Conservation (phyloP, 2,888 invertebrate species). For the Mellilla xanthometata region DNA sequence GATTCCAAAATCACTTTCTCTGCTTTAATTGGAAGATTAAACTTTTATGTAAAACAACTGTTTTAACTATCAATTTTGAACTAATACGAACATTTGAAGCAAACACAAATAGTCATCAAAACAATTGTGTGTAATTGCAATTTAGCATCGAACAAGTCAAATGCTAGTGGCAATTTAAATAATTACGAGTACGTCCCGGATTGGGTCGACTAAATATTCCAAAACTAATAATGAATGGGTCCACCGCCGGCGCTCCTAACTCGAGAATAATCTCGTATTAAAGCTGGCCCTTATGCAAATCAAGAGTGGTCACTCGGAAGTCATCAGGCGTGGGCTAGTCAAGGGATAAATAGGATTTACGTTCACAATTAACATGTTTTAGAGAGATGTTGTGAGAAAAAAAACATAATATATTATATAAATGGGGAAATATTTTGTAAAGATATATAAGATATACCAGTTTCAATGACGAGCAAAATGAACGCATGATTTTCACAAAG, state of each 20-base stretch:
- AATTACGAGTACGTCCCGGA: slow-evolving; percentile 56
- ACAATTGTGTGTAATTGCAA: slow-evolving; percentile 36
- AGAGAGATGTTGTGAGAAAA: no score
- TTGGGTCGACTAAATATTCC: slow-evolving; percentile 67
- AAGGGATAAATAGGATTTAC: background rate
- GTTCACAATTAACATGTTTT: background rate
- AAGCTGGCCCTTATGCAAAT: slow-evolving; percentile 79
- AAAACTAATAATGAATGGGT: slow-evolving; percentile 74
- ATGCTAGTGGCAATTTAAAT: slow-evolving; percentile 55
- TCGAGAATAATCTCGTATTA: slow-evolving; percentile 77
- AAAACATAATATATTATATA: no score
- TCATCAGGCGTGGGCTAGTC: slow-evolving; percentile 58
- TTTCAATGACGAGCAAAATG: no score
- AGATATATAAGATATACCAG: no score
- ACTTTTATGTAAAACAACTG: no score
- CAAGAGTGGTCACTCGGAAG: slow-evolving; percentile 77
- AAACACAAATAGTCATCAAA: slow-evolving; percentile 15
- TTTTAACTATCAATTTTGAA: no score
- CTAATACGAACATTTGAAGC: background rate
- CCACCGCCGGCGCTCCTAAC: slow-evolving; percentile 58
- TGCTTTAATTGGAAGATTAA: no score
- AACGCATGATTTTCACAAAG: no score
- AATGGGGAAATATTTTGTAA: no score
- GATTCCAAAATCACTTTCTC: no score
- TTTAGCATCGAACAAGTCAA: slow-evolving; percentile 48